These are phyloP conservation scores for Zaprionus lineosus DNA, from an alignment of 2,888 invertebrate species.

Conservation along the genomic window DNA sequence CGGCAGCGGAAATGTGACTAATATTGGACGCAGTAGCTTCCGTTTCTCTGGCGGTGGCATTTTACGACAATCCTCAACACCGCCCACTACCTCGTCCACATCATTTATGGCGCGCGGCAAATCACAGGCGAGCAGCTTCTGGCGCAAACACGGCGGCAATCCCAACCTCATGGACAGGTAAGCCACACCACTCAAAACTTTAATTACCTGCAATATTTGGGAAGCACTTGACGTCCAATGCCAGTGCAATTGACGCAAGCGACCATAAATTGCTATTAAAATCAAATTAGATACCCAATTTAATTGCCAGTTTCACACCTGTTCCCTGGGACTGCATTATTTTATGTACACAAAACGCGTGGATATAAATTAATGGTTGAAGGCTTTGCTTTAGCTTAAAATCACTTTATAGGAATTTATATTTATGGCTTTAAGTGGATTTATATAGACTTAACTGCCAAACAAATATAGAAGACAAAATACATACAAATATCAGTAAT, in stretches of 20 bases:
- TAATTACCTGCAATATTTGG: slow-evolving; percentile 47
- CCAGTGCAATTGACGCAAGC: slow-evolving; percentile 30
- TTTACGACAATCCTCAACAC: slow-evolving; percentile 71
- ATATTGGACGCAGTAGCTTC: slow-evolving; percentile 59
- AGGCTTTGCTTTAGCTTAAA: too few relatives aligned
- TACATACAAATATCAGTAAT: too few relatives aligned
- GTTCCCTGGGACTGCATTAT: neutral
- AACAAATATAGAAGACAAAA: too few relatives aligned
- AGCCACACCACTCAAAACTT: slow-evolving; percentile 36
- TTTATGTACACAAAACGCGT: too few relatives aligned
- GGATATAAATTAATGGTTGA: too few relatives aligned
- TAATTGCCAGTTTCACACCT: neutral
- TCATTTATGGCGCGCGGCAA: slow-evolving; percentile 58
- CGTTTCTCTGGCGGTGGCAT: slow-evolving; percentile 68
- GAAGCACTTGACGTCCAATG: slow-evolving; percentile 21
- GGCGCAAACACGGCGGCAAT: slow-evolving; percentile 75
- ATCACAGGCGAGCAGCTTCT: slow-evolving; percentile 63
- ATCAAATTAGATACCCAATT: too few relatives aligned
- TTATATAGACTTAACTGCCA: too few relatives aligned
- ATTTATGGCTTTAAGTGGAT: too few relatives aligned
- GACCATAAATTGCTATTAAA: slow-evolving; percentile 24
- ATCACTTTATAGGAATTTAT: too few relatives aligned
- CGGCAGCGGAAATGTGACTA: slow-evolving; percentile 23
- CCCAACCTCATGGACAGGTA: slow-evolving; percentile 80
- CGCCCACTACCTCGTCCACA: slow-evolving; percentile 39